Conservation (phyloP, 2,113 vertebrate genomes). For the Microcebus ravelobensis region DNA sequence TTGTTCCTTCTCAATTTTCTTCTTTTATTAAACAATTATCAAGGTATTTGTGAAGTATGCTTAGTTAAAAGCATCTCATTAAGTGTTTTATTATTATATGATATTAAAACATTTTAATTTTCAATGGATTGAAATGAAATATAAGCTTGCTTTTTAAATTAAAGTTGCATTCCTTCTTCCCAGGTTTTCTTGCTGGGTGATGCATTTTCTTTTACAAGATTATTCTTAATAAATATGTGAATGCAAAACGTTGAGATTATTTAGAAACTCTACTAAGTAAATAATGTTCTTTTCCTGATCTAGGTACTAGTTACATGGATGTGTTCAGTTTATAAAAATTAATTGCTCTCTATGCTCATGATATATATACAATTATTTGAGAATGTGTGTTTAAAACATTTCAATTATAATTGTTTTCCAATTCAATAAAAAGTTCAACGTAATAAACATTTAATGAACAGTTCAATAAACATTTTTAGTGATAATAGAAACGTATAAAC, state of each 20-base stretch:
- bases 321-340: not conserved
- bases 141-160: not conserved
- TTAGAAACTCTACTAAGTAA: not conserved
- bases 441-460: not conserved
- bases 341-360: not conserved
- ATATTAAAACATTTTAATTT: slow-evolving; percentile 20
- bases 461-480: not conserved
- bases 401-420: not conserved
- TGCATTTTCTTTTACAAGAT: not conserved
- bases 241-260: not conserved
- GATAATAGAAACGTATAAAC: not conserved
- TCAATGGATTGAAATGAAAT: not conserved
- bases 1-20: not conserved
- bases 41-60: not conserved
- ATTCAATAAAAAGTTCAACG: not conserved
- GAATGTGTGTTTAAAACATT: not conserved
- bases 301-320: not conserved
- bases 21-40: not conserved
- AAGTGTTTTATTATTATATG: not conserved
- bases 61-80: not conserved
- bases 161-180: not conserved
- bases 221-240: slow-evolving; percentile 1
- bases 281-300: not conserved
- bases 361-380: not conserved
- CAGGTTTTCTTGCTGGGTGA: not conserved